Evolutionary conservation across 53 echinoderm and acorn worm genomes (phyloP).

Genomic region (Temnopleurus reevesii): DNA sequence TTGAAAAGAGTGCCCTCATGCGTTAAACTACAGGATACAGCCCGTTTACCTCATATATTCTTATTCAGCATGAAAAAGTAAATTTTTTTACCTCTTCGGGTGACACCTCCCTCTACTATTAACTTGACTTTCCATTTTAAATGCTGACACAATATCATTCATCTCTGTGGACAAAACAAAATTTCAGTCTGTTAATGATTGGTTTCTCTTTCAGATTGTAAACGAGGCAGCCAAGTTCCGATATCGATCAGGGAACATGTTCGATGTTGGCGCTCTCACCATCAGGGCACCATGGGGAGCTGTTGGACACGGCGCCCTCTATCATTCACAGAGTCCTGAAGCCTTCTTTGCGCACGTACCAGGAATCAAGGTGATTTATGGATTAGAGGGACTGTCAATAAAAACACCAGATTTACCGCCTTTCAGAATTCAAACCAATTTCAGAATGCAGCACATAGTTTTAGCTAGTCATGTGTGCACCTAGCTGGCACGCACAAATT

Average conservation of each 20-base stretch:
- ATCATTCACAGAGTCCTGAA: slow-evolving; percentile 96
- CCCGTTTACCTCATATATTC: too few species aligned
- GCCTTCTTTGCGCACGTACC: slow-evolving; percentile 91
- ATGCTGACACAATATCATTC: too few species aligned
- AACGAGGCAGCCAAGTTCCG: slow-evolving; percentile 96
- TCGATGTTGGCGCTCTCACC: slow-evolving; percentile 88
- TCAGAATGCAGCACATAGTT: neutral
- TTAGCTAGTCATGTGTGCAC: too few species aligned
- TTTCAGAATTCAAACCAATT: neutral
- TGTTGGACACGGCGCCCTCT: slow-evolving; percentile 95
- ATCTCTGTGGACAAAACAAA: too few species aligned
- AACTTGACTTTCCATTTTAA: too few species aligned
- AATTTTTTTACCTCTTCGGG: too few species aligned
- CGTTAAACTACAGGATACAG: too few species aligned
- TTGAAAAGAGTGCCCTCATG: too few species aligned
- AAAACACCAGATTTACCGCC: neutral
- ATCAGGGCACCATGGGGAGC: slow-evolving; percentile 91
- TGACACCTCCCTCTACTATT: too few species aligned
- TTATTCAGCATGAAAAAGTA: too few species aligned
- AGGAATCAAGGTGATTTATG: slow-evolving; percentile 90
- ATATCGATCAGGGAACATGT: slow-evolving; percentile 87
- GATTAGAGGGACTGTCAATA: neutral
- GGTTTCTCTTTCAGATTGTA: slow-evolving; percentile 71
- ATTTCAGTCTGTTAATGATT: neutral
- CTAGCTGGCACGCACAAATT: too few species aligned